These are phyloP conservation scores for Drosophila setosimentum DNA, from an alignment of 2,888 invertebrate genomes.

Conservation along the genomic window DNA sequence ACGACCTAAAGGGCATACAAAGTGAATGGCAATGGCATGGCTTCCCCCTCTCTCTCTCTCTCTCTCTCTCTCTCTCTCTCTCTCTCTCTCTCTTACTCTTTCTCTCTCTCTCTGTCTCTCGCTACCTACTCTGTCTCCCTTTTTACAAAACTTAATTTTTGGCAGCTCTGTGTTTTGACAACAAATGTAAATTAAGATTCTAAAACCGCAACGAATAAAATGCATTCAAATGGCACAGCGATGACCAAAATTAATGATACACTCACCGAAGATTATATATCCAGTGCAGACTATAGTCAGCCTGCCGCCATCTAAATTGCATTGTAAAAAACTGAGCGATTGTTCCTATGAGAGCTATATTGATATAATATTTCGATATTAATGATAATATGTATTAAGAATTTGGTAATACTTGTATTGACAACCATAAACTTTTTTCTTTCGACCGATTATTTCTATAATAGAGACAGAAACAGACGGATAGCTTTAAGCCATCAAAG, in stretches of 20 bases:
- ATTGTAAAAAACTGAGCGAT: background rate
- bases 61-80: background rate
- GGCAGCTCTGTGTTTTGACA: constrained; percentile 25
- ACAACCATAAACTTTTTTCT: background rate
- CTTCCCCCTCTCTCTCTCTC: background rate
- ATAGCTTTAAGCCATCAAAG: background rate
- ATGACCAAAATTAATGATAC: background rate
- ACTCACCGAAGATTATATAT: background rate
- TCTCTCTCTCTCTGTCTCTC: constrained; percentile 4
- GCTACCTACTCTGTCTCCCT: constrained; percentile 15
- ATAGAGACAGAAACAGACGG: background rate
- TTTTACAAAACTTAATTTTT: constrained; percentile 62
- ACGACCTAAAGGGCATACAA: constrained; percentile 26
- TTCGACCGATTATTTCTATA: too few species aligned
- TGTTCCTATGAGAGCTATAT: background rate
- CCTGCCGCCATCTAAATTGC: background rate
- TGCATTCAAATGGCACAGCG: constrained; percentile 21
- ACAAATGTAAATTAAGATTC: constrained; percentile 23
- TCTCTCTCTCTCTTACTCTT: background rate
- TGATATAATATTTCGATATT: background rate
- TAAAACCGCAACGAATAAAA: constrained; percentile 35
- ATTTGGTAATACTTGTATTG: background rate
- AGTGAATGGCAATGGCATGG: constrained; percentile 21
- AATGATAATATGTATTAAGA: background rate
- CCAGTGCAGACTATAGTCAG: background rate